Evolutionary conservation across 2,888 invertebrate genomes (phyloP).

Genomic region (Synanthedon formicaeformis): DNA sequence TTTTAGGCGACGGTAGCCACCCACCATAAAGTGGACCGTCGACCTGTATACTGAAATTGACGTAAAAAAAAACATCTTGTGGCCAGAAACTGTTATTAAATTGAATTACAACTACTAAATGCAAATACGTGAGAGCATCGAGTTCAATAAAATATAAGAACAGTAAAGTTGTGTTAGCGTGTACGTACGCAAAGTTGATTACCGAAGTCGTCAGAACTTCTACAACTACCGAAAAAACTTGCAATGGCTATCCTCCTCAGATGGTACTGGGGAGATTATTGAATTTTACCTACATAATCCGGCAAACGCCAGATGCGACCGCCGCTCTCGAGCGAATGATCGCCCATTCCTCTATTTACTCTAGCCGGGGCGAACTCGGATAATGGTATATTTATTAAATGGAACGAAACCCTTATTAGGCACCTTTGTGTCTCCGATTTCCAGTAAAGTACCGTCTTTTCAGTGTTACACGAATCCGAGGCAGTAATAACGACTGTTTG

Average conservation of each 20-base stretch:
- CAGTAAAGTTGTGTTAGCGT: constrained; percentile 7
- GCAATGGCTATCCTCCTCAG: constrained; percentile 38
- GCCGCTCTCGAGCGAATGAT: constrained; percentile 41
- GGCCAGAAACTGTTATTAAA: too few relatives aligned
- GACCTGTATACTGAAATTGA: too few relatives aligned
- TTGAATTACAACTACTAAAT: too few relatives aligned
- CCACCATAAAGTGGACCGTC: too few relatives aligned
- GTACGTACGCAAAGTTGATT: constrained; percentile 25
- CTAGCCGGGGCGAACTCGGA: constrained; percentile 20
- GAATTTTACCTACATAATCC: constrained; percentile 59
- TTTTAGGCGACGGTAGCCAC: too few relatives aligned
- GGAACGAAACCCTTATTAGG: constrained; percentile 28
- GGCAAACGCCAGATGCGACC: constrained; percentile 49
- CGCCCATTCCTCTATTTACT: constrained; percentile 46
- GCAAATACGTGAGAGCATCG: background rate
- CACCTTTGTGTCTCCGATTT: constrained; percentile 16
- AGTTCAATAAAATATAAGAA: constrained; percentile 5
- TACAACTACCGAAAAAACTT: constrained; percentile 31
- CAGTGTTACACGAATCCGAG: background rate
- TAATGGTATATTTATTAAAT: constrained; percentile 50
- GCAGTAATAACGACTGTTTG: background rate
- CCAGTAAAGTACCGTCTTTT: background rate
- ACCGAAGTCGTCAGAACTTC: constrained; percentile 14
- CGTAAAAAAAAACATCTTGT: too few relatives aligned
- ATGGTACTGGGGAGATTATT: constrained; percentile 53